phyloP scores from a whole-genome alignment of 2,888 invertebrate genomes.

The Mythimna loreyi region DNA sequence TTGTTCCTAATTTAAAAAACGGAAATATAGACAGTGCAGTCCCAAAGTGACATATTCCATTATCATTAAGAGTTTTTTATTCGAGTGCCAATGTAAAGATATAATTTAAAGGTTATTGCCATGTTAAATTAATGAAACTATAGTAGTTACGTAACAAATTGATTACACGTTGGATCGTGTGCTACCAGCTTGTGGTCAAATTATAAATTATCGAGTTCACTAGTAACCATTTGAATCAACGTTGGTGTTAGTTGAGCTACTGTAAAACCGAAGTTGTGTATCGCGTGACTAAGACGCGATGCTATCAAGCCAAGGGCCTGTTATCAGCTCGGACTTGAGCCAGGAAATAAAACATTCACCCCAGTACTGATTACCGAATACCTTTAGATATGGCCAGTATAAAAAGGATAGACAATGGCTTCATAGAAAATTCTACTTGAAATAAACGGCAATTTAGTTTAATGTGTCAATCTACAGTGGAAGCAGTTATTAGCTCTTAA shows the following conservation, averaged over 20 bases:
- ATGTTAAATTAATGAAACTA: no score
- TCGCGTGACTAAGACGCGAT: slow-evolving; percentile 82
- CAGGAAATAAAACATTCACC: slow-evolving; percentile 83
- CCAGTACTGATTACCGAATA: slow-evolving; percentile 68
- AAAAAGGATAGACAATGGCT: slow-evolving; percentile 33
- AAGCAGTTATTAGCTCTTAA: slow-evolving; percentile 6
- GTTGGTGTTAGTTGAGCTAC: slow-evolving; percentile 31
- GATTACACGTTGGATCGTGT: neutral
- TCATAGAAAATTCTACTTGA: slow-evolving; percentile 7
- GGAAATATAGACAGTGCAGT: no score
- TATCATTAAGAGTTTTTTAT: no score
- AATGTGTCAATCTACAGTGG: slow-evolving; percentile 41
- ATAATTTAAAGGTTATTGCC: no score
- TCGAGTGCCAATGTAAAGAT: no score
- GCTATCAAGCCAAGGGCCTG: slow-evolving; percentile 73
- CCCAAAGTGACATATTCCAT: no score
- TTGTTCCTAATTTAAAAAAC: no score
- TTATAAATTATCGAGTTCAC: slow-evolving; percentile 5
- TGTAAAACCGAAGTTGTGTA: slow-evolving; percentile 44
- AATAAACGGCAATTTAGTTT: slow-evolving; percentile 30
- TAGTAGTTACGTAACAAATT: no score
- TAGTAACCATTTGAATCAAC: slow-evolving; percentile 7
- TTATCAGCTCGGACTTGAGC: slow-evolving; percentile 78
- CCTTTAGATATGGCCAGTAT: slow-evolving; percentile 18
- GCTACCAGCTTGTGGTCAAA: slow-evolving; percentile 1